phyloP scores from a whole-genome alignment of 2,888 invertebrate genomes.

The Sarcophaga carnaria region DNA sequence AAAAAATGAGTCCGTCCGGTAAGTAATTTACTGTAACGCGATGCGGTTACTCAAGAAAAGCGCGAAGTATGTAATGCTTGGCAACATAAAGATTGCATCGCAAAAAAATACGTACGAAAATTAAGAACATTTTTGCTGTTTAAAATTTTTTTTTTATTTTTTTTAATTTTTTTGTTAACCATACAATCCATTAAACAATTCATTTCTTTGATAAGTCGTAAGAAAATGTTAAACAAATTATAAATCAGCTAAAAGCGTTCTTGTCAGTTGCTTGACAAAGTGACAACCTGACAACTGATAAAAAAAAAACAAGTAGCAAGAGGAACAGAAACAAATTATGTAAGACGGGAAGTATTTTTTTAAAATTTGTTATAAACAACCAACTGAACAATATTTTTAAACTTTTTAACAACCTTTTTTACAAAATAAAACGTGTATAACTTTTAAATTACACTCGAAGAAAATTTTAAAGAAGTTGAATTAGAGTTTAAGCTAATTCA shows the following conservation, averaged over 20 bases:
- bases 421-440: background rate
- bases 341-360: conserved; percentile 53
- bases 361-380: conserved; percentile 52
- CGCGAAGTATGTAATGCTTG: no score
- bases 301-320: conserved; percentile 17
- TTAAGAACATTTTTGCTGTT: no score
- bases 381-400: conserved; percentile 34
- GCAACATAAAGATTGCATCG: no score
- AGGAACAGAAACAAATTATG: conserved; percentile 45
- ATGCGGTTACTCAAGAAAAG: no score
- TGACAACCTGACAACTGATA: conserved; percentile 69
- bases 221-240: conserved; percentile 66
- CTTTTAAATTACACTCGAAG: conserved; percentile 9
- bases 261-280: conserved; percentile 66
- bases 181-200: no score
- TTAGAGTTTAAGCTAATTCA: no score
- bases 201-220: conserved; percentile 29
- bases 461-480: background rate
- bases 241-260: conserved; percentile 64
- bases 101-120: no score
- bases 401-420: conserved; percentile 37
- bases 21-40: no score
- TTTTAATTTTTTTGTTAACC: no score
- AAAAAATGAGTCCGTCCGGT: no score
- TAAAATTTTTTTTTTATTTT: no score